A percentile compares a stretch with the other conserved stretches of the same genome.
Evolutionary conservation across 1,140 invertebrate species (phyloP).

Genomic region (Apolygus lucorum): DNA sequence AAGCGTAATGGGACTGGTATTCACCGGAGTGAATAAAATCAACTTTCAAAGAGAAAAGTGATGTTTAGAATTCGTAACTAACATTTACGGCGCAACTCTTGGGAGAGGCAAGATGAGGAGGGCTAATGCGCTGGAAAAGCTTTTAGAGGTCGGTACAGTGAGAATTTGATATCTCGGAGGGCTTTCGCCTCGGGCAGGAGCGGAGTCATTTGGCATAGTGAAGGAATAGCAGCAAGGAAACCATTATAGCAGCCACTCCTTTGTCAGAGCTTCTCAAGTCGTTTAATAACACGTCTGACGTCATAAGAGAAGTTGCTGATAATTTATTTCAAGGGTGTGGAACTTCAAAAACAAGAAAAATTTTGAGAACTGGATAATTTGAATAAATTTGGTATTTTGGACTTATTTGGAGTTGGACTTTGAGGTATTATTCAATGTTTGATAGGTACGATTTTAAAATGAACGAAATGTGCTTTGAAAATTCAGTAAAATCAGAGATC

Average conservation of each 20-base stretch:
- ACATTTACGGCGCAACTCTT: neutral
- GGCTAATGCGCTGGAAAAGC: neutral
- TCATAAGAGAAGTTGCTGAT: conserved; percentile 3
- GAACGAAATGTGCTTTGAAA: no score
- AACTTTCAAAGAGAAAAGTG: neutral
- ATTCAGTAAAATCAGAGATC: no score
- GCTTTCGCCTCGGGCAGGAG: neutral
- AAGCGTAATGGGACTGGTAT: no score
- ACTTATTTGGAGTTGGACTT: no score
- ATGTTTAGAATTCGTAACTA: neutral
- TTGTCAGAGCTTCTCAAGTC: neutral
- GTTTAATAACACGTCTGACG: conserved; percentile 8
- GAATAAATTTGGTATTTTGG: no score
- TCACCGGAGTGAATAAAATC: neutral
- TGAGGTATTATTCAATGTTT: no score
- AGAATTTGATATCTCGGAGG: neutral
- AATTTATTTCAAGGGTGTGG: no score
- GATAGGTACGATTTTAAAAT: no score
- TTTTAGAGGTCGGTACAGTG: neutral
- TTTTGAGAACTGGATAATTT: no score
- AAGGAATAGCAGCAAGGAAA: no score
- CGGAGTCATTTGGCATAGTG: neutral
- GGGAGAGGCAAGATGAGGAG: neutral
- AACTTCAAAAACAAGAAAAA: no score
- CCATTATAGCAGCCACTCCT: neutral